Conservation (phyloP, 1,140 invertebrate species). For the Glossosoma conforme region DNA sequence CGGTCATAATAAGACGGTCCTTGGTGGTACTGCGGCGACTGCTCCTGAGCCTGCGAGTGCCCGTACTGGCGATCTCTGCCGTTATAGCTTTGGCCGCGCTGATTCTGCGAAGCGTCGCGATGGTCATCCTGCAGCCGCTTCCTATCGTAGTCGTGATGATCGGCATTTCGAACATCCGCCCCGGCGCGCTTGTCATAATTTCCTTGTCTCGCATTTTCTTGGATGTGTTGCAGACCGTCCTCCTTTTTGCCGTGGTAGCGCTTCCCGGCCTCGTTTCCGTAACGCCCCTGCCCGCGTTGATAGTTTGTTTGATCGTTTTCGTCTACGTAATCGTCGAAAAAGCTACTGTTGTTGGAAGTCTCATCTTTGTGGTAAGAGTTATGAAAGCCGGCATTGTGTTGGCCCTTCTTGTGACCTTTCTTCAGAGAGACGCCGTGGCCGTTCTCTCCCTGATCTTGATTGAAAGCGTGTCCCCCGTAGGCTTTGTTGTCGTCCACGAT, state of each 20-base stretch:
- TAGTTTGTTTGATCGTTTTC: slow-evolving; percentile 52
- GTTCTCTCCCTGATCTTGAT: slow-evolving; percentile 45
- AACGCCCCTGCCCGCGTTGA: slow-evolving; percentile 45
- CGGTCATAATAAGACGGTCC: slow-evolving; percentile 30
- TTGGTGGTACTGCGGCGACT: slow-evolving; percentile 33
- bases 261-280: slow-evolving; percentile 46
- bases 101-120: slow-evolving; percentile 42
- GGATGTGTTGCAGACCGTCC: slow-evolving; percentile 41
- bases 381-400: slow-evolving; percentile 58
- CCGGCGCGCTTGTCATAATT: slow-evolving; percentile 49
- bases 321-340: slow-evolving; percentile 58
- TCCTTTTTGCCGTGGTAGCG: slow-evolving; percentile 46
- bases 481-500: slow-evolving; percentile 39
- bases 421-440: slow-evolving; percentile 45
- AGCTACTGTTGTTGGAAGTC: slow-evolving; percentile 59
- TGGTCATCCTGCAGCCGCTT: slow-evolving; percentile 51
- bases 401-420: slow-evolving; percentile 56
- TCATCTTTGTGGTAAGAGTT: slow-evolving; percentile 64
- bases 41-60: slow-evolving; percentile 23
- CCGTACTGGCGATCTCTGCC: slow-evolving; percentile 41
- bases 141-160: slow-evolving; percentile 48
- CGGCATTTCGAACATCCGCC: slow-evolving; percentile 42
- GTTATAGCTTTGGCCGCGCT: slow-evolving; percentile 40
- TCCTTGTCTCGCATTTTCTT: slow-evolving; percentile 43
- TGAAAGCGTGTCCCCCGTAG: slow-evolving; percentile 41